Conservation (phyloP, 2,888 invertebrate species). For the Latrodectus hesperus region DNA sequence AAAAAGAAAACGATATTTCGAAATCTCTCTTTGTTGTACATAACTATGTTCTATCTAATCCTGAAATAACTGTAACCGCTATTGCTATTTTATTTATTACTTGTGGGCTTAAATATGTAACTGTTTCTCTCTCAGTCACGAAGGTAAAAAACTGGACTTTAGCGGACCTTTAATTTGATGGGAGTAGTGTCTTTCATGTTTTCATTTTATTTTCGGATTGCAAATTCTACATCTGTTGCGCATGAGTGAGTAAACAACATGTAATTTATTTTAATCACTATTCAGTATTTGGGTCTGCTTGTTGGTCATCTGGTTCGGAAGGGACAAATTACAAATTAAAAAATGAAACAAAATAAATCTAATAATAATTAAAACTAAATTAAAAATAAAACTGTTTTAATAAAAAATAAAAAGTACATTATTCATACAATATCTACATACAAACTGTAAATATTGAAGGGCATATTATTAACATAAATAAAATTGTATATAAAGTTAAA, state of each 20-base stretch:
- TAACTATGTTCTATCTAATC: constrained; percentile 22
- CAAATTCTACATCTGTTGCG: constrained; percentile 1
- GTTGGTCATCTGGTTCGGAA: not conserved
- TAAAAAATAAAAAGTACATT: too few species aligned
- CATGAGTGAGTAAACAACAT: constrained; percentile 1
- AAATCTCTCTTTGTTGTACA: not conserved
- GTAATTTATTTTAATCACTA: not conserved
- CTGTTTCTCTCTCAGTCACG: constrained; percentile 23
- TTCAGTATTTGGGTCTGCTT: not conserved
- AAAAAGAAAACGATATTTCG: not conserved
- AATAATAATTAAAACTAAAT: too few species aligned
- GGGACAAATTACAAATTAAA: not conserved
- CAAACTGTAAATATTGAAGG: too few species aligned
- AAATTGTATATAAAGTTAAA: too few species aligned
- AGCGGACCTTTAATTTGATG: constrained; percentile 12
- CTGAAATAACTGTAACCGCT: constrained; percentile 52
- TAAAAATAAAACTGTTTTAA: too few species aligned
- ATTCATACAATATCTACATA: too few species aligned
- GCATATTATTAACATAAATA: too few species aligned
- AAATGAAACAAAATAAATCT: not conserved
- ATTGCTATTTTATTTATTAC: constrained; percentile 8
- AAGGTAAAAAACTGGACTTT: not conserved
- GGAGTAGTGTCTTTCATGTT: constrained; percentile 8
- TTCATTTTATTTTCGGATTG: not conserved
- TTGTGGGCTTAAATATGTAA: constrained; percentile 12